Evolutionary conservation across 2,888 invertebrate genomes (phyloP).

Genomic region (Philopedon plagiatum): DNA sequence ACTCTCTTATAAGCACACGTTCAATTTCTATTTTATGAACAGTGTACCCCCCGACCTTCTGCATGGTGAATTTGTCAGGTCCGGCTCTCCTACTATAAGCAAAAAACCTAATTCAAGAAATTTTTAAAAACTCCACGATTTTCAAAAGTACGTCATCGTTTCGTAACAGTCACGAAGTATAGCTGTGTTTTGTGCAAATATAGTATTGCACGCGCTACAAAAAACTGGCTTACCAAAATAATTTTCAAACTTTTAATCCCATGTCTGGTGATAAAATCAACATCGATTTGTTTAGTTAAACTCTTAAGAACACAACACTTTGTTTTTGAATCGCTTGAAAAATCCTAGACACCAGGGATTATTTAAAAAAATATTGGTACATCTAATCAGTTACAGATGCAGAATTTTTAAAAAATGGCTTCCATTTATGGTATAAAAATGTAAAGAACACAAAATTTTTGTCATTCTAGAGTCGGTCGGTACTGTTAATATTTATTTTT

Average conservation of each 20-base stretch:
- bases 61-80: too few relatives aligned
- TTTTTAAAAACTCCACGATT: too few relatives aligned
- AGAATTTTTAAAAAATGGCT: background rate
- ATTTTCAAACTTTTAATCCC: background rate
- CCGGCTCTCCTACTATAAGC: too few relatives aligned
- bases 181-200: too few relatives aligned
- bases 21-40: too few relatives aligned
- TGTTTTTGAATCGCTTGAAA: background rate
- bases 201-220: background rate
- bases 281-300: background rate
- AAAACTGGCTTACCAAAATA: background rate
- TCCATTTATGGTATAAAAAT: background rate
- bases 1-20: too few relatives aligned
- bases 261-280: slow-evolving; percentile 17
- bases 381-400: background rate
- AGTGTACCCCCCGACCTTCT: too few relatives aligned
- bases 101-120: too few relatives aligned
- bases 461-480: background rate
- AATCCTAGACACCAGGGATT: background rate
- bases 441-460: background rate
- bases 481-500: background rate
- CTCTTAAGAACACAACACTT: background rate
- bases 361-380: slow-evolving; percentile 7
- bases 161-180: too few relatives aligned
- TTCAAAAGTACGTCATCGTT: too few relatives aligned